These are phyloP conservation scores for Nasalis larvatus DNA, from an alignment of 2,113 vertebrate genomes.

Conservation along the genomic window DNA sequence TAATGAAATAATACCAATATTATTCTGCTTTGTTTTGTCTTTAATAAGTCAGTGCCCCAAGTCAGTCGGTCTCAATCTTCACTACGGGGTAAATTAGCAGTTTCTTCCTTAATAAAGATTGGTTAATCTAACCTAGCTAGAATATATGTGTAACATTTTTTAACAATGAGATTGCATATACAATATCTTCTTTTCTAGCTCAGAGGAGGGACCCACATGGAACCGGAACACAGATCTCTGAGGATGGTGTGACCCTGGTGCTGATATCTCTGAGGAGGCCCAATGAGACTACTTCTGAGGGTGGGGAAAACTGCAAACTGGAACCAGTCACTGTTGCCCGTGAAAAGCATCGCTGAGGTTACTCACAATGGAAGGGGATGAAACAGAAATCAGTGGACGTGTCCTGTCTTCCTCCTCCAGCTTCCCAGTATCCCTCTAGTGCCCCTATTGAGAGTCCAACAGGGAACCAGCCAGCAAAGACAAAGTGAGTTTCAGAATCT, in stretches of 20 bases:
- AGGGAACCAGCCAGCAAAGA: background rate
- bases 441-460: background rate
- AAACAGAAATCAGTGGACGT: background rate
- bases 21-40: background rate
- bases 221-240: background rate
- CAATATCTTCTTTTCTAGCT: background rate
- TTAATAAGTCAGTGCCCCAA: background rate
- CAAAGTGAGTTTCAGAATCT: background rate
- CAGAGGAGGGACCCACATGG: background rate
- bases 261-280: background rate
- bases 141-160: background rate
- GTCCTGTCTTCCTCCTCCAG: background rate
- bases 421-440: background rate
- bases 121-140: background rate
- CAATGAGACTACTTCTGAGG: no score
- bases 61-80: background rate
- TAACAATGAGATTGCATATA: background rate
- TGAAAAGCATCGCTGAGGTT: background rate
- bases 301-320: background rate
- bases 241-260: background rate
- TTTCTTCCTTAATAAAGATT: background rate
- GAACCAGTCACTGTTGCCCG: background rate
- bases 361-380: background rate
- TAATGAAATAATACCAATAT: background rate
- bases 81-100: background rate